Evolutionary conservation across 2,888 invertebrate genomes (phyloP).

Genomic region (Cerastis rubricosa): DNA sequence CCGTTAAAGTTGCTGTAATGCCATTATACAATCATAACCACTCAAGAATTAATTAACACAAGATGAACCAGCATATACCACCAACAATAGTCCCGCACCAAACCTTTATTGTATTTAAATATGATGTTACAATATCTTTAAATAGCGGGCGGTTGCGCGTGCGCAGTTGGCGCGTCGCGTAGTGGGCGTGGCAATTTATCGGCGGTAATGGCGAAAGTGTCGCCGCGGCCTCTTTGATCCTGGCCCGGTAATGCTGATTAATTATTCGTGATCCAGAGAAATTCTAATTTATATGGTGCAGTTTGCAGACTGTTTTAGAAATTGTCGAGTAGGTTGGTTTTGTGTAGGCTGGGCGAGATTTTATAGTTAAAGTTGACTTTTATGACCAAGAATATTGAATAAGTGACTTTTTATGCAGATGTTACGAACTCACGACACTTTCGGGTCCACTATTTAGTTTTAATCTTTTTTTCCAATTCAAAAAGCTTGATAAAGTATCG

Average conservation of each 20-base stretch:
- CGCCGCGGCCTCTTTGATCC: conserved; percentile 81
- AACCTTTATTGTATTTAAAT: conserved; percentile 68
- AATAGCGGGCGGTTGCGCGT: conserved; percentile 60
- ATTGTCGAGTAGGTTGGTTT: conserved; percentile 44
- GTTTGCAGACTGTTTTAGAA: conserved; percentile 60
- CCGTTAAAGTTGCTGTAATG: background rate
- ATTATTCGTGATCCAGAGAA: conserved; percentile 77
- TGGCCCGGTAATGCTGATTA: conserved; percentile 76
- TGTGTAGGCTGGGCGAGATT: conserved; percentile 24
- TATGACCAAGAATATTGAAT: background rate
- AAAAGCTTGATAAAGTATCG: conserved; percentile 8
- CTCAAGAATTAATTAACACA: conserved; percentile 35
- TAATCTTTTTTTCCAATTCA: background rate
- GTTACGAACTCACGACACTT: background rate
- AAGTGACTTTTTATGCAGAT: background rate
- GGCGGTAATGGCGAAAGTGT: conserved; percentile 80
- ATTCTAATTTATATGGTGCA: conserved; percentile 75
- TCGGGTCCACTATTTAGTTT: background rate
- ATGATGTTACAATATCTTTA: conserved; percentile 64
- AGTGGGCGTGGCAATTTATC: conserved; percentile 81
- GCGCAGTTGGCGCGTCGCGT: conserved; percentile 64
- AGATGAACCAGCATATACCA: conserved; percentile 10
- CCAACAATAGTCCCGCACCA: conserved; percentile 44
- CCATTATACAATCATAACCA: background rate
- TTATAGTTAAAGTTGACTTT: background rate